Conservation (phyloP, 1,140 invertebrate genomes). For the Pantala flavescens region DNA sequence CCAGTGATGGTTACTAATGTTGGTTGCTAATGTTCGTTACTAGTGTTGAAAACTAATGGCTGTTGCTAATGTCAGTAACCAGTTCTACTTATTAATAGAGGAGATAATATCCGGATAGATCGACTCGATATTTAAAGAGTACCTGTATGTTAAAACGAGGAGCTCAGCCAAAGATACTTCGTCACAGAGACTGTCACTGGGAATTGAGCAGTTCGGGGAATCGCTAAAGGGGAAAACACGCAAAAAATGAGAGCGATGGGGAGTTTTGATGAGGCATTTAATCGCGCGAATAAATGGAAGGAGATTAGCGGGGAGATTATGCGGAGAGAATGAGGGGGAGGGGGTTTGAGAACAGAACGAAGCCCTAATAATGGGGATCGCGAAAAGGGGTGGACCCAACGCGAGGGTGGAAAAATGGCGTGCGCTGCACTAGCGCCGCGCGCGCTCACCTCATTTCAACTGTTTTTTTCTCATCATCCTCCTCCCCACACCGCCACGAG, state of each 20-base stretch:
- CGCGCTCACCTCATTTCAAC: neutral
- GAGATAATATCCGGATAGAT: too few relatives aligned
- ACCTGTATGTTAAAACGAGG: too few relatives aligned
- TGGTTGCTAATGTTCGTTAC: too few relatives aligned
- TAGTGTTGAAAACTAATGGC: too few relatives aligned
- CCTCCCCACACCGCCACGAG: neutral
- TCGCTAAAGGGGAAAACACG: neutral
- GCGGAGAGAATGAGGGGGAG: neutral
- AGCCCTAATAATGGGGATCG: neutral
- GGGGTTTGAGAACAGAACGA: neutral
- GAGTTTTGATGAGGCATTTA: conserved; percentile 1
- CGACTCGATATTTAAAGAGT: too few relatives aligned
- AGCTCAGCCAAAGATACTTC: too few relatives aligned
- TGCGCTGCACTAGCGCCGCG: neutral
- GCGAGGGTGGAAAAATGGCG: conserved; percentile 2
- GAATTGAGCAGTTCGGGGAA: neutral
- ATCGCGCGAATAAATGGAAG: neutral
- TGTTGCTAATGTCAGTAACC: too few relatives aligned
- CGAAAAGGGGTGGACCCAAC: neutral
- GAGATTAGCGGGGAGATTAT: neutral
- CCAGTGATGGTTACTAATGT: too few relatives aligned
- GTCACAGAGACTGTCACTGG: too few relatives aligned
- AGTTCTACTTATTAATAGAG: too few relatives aligned
- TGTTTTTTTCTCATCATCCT: neutral
- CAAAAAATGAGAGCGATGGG: neutral